These are phyloP conservation scores for Drosophila melanosoma DNA, from an alignment of 2,888 invertebrate genomes.

Conservation along the genomic window DNA sequence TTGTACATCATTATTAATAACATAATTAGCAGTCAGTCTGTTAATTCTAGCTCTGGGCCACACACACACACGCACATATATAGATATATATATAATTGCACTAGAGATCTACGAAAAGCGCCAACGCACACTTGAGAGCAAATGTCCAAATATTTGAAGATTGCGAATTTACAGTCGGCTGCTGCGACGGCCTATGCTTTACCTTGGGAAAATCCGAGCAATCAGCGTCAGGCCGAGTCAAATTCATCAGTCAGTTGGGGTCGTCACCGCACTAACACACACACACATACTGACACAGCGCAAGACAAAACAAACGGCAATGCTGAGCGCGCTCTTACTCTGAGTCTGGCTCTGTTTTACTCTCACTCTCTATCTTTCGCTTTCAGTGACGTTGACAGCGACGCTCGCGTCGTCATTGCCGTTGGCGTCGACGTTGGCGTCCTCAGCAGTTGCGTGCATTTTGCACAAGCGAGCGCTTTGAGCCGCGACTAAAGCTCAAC, in stretches of 20 bases:
- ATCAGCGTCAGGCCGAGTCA: constrained; percentile 61
- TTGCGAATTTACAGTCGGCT: constrained; percentile 17
- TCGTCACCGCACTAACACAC: constrained; percentile 23
- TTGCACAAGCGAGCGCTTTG: constrained; percentile 63
- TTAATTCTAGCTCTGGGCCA: constrained; percentile 57
- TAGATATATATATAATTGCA: constrained; percentile 1
- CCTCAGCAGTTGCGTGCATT: constrained; percentile 63
- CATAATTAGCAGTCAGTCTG: constrained; percentile 39
- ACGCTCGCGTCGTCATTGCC: constrained; percentile 22
- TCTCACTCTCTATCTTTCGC: constrained; percentile 62
- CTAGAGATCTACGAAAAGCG: constrained; percentile 34
- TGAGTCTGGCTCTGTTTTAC: constrained; percentile 29
- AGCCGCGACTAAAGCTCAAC: constrained; percentile 50
- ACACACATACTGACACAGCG: constrained; percentile 9
- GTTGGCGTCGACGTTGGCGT: constrained; percentile 9
- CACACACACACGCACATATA: neutral
- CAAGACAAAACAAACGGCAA: constrained; percentile 31
- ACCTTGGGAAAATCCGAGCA: constrained; percentile 80
- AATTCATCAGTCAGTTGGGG: constrained; percentile 48
- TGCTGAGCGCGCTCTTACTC: constrained; percentile 26
- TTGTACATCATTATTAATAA: constrained; percentile 44
- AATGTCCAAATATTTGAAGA: constrained; percentile 42
- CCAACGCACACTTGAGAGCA: constrained; percentile 49
- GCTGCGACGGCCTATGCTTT: constrained; percentile 37
- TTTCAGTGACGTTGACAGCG: constrained; percentile 47